Evolutionary conservation across 2,888 invertebrate species (phyloP).

Genomic region (Thymelicus lineola): DNA sequence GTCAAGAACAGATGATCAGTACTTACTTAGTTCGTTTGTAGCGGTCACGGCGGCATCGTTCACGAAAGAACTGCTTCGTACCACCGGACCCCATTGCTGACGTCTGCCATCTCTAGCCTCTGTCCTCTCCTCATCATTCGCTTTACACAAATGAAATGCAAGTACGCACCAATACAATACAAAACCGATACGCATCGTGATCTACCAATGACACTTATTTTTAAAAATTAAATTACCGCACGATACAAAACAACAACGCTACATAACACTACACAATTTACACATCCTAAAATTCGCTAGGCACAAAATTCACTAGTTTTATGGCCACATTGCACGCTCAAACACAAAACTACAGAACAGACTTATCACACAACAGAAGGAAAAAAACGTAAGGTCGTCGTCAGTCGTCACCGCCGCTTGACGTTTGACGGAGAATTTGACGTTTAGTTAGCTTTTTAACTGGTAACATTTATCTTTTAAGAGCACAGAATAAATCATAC

Average conservation of each 20-base stretch:
- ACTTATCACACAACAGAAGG: constrained; percentile 71
- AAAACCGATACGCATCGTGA: constrained; percentile 83
- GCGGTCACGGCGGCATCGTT: constrained; percentile 65
- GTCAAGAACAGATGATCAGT: constrained; percentile 54
- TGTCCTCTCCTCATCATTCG: constrained; percentile 78
- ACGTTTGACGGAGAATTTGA: constrained; percentile 11
- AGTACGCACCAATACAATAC: constrained; percentile 82
- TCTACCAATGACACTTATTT: constrained; percentile 72
- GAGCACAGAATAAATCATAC: not conserved
- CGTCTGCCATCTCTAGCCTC: constrained; percentile 73
- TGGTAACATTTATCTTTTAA: constrained; percentile 10
- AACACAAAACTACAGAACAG: constrained; percentile 62
- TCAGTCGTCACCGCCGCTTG: constrained; percentile 29
- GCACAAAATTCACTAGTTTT: constrained; percentile 57
- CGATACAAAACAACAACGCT: constrained; percentile 65
- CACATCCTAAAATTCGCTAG: constrained; percentile 73
- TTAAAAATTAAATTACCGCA: constrained; percentile 66
- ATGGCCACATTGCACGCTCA: constrained; percentile 73
- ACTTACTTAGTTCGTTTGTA: constrained; percentile 80
- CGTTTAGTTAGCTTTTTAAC: constrained; percentile 1
- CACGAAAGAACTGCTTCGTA: constrained; percentile 68
- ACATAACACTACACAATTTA: constrained; percentile 66
- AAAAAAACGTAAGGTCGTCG: constrained; percentile 41
- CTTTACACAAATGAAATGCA: constrained; percentile 79
- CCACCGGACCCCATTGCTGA: constrained; percentile 74